Evolutionary conservation across 1,140 invertebrate genomes (phyloP).

Genomic region (Zaprionus inermis): DNA sequence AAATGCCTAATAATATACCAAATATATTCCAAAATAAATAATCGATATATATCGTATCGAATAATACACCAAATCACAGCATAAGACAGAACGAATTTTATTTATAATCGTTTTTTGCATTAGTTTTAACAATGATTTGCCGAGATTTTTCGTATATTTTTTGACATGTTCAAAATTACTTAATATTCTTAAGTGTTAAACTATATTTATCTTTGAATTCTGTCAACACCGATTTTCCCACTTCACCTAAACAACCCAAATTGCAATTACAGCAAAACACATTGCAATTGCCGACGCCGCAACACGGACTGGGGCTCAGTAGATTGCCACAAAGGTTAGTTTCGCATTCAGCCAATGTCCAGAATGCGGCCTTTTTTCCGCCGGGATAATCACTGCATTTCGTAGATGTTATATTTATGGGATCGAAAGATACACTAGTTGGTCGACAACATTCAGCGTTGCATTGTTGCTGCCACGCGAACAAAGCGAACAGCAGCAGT

Average conservation of each 20-base stretch:
- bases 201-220: background rate
- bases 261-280: conserved; percentile 9
- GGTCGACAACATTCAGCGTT: background rate
- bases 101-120: no score
- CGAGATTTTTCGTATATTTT: no score
- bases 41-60: background rate
- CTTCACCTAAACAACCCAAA: background rate
- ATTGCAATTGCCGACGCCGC: background rate
- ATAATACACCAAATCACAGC: background rate
- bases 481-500: background rate
- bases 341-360: background rate
- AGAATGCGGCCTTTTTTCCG: background rate
- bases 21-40: background rate
- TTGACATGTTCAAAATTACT: background rate
- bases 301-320: background rate
- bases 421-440: background rate
- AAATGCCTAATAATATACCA: conserved; percentile 4
- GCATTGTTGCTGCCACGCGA: background rate
- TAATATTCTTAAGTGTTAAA: background rate
- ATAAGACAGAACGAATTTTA: background rate
- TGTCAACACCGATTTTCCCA: background rate
- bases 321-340: background rate
- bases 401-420: background rate
- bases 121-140: no score
- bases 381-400: background rate